These are phyloP conservation scores for Steinernema scapterisci DNA, from an alignment of 2,888 invertebrate species.

Conservation along the genomic window DNA sequence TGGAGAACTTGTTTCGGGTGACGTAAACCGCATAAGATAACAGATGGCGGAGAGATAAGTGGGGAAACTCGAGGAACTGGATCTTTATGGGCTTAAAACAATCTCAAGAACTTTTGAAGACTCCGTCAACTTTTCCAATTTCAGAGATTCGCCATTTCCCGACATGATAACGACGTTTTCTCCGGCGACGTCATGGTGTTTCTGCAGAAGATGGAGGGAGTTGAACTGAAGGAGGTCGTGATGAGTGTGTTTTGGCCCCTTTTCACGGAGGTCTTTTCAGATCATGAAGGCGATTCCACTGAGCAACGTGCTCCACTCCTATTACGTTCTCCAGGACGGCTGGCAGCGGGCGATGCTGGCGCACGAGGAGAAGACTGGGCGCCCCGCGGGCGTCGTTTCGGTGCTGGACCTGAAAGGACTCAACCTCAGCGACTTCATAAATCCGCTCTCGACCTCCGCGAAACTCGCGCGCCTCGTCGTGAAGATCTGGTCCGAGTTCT, in stretches of 20 bases:
- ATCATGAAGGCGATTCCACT: constrained; percentile 61
- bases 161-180: constrained; percentile 46
- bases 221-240: constrained; percentile 58
- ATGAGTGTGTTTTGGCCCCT: background rate
- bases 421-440: constrained; percentile 59
- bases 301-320: constrained; percentile 60
- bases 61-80: too few species aligned
- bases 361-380: constrained; percentile 57
- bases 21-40: too few species aligned
- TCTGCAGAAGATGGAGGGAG: constrained; percentile 60
- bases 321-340: constrained; percentile 60
- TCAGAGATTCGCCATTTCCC: constrained; percentile 60
- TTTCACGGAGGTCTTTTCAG: constrained; percentile 33
- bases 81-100: background rate
- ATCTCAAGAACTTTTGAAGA: background rate
- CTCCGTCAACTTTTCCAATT: constrained; percentile 18
- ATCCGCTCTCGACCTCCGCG: constrained; percentile 56
- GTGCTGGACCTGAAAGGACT: constrained; percentile 58
- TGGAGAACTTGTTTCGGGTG: too few species aligned
- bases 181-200: constrained; percentile 61
- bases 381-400: constrained; percentile 56
- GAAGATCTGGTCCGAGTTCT: constrained; percentile 62
- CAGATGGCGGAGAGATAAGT: too few species aligned
- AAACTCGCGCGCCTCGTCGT: constrained; percentile 62
- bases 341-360: constrained; percentile 57